Evolutionary conservation across 2,797 vertebrate species (phyloP).

Genomic region (Gobio occitaniae): DNA sequence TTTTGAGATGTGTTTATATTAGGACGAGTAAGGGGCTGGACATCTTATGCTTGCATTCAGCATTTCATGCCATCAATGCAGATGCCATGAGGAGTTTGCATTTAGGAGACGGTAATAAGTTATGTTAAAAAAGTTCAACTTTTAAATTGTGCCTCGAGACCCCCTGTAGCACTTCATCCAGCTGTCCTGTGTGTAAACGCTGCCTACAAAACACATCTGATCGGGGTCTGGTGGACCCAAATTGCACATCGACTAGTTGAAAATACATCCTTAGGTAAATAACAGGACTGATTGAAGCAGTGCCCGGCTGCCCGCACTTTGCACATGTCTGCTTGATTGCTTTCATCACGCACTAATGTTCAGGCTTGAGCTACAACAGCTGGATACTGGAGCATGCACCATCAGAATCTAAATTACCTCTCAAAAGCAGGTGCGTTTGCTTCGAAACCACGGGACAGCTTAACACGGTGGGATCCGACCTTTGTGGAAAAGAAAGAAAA

Average conservation of each 20-base stretch:
- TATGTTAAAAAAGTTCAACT: not conserved
- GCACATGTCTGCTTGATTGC: constrained; percentile 2
- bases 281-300: constrained; percentile 14
- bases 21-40: not conserved
- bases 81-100: not conserved
- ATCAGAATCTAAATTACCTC: constrained; percentile 80
- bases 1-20: not conserved
- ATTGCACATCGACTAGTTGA: not conserved
- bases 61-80: not conserved
- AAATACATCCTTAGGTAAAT: constrained; percentile 1
- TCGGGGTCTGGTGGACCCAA: not conserved
- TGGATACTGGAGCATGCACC: constrained; percentile 20
- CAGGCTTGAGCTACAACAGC: constrained; percentile 47
- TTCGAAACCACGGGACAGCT: constrained; percentile 97
- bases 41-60: too few species aligned
- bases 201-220: not conserved
- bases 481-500: constrained; percentile 61
- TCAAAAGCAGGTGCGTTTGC: constrained; percentile 98
- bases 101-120: not conserved
- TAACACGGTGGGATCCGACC: constrained; percentile 98
- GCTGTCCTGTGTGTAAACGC: not conserved
- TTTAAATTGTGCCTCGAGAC: not conserved
- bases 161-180: not conserved
- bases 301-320: not conserved
- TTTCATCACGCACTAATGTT: constrained; percentile 13